phyloP scores from a whole-genome alignment of 1,140 invertebrate genomes.

The Caerostris extrusa region DNA sequence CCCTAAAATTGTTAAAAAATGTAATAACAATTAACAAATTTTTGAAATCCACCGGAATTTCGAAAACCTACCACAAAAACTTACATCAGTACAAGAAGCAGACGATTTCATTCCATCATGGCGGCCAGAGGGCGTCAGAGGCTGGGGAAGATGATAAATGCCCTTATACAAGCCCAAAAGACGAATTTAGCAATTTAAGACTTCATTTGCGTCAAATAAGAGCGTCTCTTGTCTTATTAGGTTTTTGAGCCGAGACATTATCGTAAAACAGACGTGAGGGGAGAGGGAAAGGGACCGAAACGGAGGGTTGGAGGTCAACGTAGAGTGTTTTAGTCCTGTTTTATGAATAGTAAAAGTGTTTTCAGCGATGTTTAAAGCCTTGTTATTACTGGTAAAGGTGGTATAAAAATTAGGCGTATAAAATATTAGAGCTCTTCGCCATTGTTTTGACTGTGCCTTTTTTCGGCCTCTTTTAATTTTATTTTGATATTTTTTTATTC shows the following conservation, averaged over 20 bases:
- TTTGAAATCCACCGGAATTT: no score
- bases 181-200: constrained; percentile 53
- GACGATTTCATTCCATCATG: background rate
- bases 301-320: constrained; percentile 35
- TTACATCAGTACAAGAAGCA: background rate
- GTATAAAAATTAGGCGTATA: constrained; percentile 62
- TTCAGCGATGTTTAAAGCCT: constrained; percentile 43
- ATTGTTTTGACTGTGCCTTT: constrained; percentile 1
- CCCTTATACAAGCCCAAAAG: background rate
- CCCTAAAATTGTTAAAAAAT: no score
- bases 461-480: background rate
- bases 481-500: background rate
- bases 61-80: background rate
- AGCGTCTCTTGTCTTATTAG: constrained; percentile 55
- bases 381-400: constrained; percentile 27
- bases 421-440: background rate
- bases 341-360: constrained; percentile 56
- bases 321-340: constrained; percentile 49
- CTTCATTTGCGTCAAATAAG: constrained; percentile 51
- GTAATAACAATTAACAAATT: no score
- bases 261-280: constrained; percentile 42
- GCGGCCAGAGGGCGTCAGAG: background rate
- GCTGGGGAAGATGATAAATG: constrained; percentile 28
- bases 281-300: background rate
- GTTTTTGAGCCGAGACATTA: constrained; percentile 44